Percentiles rank a stretch among this genome's conserved stretches.
phyloP scores from a whole-genome alignment of 2,888 invertebrate species.

The Acanthococcus lagerstroemiae region DNA sequence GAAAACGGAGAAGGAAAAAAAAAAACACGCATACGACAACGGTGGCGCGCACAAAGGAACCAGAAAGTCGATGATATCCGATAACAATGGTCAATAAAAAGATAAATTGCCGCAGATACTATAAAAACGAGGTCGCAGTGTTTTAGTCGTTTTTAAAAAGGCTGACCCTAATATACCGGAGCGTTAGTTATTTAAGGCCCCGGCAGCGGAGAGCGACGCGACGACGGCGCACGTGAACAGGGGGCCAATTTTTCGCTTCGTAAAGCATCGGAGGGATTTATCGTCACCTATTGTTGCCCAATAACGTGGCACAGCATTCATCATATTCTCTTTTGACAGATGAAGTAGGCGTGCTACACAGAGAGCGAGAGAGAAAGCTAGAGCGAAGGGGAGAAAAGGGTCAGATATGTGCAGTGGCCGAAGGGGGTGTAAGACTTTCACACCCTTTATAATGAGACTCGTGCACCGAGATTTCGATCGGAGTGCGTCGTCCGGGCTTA shows the following conservation, averaged over 20 bases:
- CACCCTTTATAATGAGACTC: constrained; percentile 30
- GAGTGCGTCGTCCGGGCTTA: constrained; percentile 11
- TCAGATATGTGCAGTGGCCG: not conserved
- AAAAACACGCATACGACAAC: too few species aligned
- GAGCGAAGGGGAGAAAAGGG: not conserved
- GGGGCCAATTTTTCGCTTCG: constrained; percentile 32
- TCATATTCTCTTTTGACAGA: constrained; percentile 32
- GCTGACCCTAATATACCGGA: constrained; percentile 21
- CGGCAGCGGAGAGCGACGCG: not conserved
- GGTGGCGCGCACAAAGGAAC: too few species aligned
- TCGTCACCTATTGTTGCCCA: constrained; percentile 29
- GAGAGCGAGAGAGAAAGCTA: not conserved
- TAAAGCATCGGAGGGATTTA: constrained; percentile 29
- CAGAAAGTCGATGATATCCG: constrained; percentile 12
- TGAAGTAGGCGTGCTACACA: constrained; percentile 31
- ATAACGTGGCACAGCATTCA: constrained; percentile 25
- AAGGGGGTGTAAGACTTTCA: constrained; percentile 17
- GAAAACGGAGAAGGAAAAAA: too few species aligned
- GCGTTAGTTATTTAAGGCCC: constrained; percentile 15
- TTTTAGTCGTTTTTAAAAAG: constrained; percentile 14
- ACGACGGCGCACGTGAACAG: constrained; percentile 21
- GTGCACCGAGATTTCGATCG: constrained; percentile 26
- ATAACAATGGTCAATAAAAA: constrained; percentile 30
- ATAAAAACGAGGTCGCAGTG: constrained; percentile 3
- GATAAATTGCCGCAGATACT: constrained; percentile 21